Percentiles rank a stretch among this genome's conserved stretches.
Evolutionary conservation across 2,888 invertebrate genomes (phyloP).

Genomic region (Celastrina argiolus): DNA sequence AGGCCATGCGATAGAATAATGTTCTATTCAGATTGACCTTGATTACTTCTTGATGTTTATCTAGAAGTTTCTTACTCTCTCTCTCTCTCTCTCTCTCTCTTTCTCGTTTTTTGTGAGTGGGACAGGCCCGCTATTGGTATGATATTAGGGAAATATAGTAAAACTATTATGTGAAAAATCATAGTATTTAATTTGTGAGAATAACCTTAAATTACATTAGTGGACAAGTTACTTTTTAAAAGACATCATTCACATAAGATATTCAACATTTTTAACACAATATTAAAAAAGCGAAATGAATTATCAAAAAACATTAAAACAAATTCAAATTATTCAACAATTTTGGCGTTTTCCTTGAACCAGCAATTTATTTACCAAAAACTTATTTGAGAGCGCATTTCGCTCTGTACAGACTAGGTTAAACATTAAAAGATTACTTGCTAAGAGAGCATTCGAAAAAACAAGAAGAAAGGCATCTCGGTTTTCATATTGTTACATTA

Average conservation of each 20-base stretch:
- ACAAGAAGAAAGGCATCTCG: not conserved
- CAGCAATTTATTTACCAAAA: conserved; percentile 3
- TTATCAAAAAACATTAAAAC: not conserved
- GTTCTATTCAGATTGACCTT: too few species aligned
- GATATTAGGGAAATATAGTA: too few species aligned
- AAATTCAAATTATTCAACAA: not conserved
- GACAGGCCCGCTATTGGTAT: too few species aligned
- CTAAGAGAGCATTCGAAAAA: not conserved
- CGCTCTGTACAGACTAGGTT: not conserved
- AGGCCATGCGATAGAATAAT: too few species aligned
- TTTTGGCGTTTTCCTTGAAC: not conserved
- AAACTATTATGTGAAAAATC: conserved; percentile 5
- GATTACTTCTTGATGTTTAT: too few species aligned
- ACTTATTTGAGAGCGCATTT: not conserved
- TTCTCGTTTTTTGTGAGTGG: too few species aligned
- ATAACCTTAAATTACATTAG: not conserved
- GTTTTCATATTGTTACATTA: not conserved
- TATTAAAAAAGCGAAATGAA: not conserved
- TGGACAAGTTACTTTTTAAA: not conserved
- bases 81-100: too few species aligned
- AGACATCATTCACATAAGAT: not conserved
- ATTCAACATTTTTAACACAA: not conserved
- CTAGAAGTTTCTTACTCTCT: too few species aligned
- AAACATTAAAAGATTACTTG: not conserved
- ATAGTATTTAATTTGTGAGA: not conserved